Base-by-base conservation (phyloP, 2,888 invertebrate genomes). In the Meiosimyza platycephala region DNA sequence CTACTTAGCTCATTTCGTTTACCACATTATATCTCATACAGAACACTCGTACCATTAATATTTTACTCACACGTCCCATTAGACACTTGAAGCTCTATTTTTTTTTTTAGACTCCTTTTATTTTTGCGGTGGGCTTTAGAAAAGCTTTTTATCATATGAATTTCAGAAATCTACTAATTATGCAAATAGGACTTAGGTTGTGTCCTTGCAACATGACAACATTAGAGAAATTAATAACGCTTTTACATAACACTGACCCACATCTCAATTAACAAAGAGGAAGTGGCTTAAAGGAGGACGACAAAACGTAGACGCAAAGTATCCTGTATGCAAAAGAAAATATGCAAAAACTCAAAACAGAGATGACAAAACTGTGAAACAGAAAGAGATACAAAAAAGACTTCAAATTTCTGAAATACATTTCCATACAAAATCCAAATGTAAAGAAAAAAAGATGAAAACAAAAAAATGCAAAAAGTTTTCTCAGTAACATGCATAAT, bases 151-250 rank as follows among this genome's bases (percentile, higher is more conserved):
- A 40, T 40, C 40, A 40, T 40, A 40, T 40, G 40, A 40, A 40
- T 40, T 40, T 40, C 40, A 40, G 40, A 40, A 40, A 40, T 40
- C 40, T 40, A 40, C 40, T 40, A 40, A 40, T 40, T 40, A 40
- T 40, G 40, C 40, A 40, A 40, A 40, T 40, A 40, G 40, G 40
- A 2, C 9, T 40, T 40, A 9, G 40, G 40, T 40, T 55, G 22
- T 57, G 67, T 33, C 59, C 48, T 50, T 28, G 47, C 15, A n/a
- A 18, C 59, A 11, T n/a, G 22, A 28, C 48, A 50, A 15, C 57
- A 68, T 68, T 57, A 76, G 75, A 74, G 75, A 77, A 77, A 78
- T 78, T 78, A 78, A 77, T 76, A 74, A 76, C 72, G 72, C 72
- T 75, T 75, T 77, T 73, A 65, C 74, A 75, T 70, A 78, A 78